Evolutionary conservation across 1,140 invertebrate species (phyloP), one percentile per base, ranked within the genome.

Genomic region (Melitaea cinxia): DNA sequence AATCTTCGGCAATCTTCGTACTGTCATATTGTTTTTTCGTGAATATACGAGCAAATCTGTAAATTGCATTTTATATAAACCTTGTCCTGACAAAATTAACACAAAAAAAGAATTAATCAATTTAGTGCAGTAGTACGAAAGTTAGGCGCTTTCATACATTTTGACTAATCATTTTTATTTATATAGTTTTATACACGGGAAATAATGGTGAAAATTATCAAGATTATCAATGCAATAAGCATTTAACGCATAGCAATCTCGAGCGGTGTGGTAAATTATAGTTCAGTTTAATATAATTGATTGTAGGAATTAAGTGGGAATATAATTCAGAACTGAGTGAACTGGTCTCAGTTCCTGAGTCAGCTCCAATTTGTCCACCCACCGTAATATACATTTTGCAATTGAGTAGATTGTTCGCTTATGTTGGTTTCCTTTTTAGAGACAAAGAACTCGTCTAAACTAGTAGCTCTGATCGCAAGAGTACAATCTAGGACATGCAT

Each of bases 281-380:
- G 53, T 60, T 68, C 62, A 58, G 65, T 62, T 57, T 72, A 60
- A 67, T 69, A 54, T 58, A 57, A 56, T 67, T 67, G 69, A 72
- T 72, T 72, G 58, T 59, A 72, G 58, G 70, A 65, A 57, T 70
- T 70, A 56, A 68, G 42, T 65, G 35, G 69, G 68, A 65, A 71
- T 70, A 74, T 70, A 70, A 70, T 68, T 63, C 63, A 71, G 62
- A 65, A 62, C 47, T 68, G 65, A 56, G 39, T 64, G 62, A 64
- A 67, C 70, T 64, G 61, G 66, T 69, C 64, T 35, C 37, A 17
- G 68, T 70, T 66, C 60, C 69, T 75, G 70, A 72, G 33, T 75
- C 73, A 75, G 58, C 73, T 65, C 49, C 73, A 75, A 72, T 75
- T 72, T 72, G 73, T 75, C 73, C 73, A 72, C 73, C 73, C 70